Conservation (phyloP, 2,113 vertebrate genomes). For the Gorsachius goisagi region DNA sequence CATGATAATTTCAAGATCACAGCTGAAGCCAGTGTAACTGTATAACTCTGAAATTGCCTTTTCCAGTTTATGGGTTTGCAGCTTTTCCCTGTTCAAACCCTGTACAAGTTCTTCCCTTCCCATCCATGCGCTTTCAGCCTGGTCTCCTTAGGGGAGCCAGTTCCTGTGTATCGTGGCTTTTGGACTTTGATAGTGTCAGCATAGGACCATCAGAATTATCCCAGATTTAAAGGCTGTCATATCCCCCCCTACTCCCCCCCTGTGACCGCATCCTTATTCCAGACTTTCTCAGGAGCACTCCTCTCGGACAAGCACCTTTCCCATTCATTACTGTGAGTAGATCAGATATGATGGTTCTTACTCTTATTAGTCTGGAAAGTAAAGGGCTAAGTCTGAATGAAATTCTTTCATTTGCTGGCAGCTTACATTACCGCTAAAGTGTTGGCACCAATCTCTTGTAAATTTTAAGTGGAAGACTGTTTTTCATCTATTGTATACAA, state of each 20-base stretch:
- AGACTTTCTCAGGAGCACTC: accelerated
- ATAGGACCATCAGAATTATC: not conserved
- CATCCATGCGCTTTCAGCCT: not conserved
- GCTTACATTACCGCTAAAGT: not conserved
- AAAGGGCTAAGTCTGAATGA: not conserved
- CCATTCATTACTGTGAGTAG: not conserved
- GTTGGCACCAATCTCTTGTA: not conserved
- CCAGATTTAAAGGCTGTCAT: not conserved
- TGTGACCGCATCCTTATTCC: not conserved
- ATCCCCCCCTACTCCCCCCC: not conserved
- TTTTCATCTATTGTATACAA: not conserved
- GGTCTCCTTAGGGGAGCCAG: not conserved
- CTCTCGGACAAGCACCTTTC: not conserved
- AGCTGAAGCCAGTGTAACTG: not conserved
- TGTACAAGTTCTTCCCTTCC: not conserved
- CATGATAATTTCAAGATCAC: not conserved
- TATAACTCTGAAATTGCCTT: not conserved
- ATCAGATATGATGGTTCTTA: not conserved
- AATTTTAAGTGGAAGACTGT: not conserved
- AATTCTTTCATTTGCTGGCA: not conserved
- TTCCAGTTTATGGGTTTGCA: not conserved
- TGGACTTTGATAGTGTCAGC: not conserved
- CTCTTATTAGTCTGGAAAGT: not conserved
- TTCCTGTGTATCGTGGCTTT: accelerated
- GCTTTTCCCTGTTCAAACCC: not conserved